Conservation (phyloP, 2,888 invertebrate species). For the Drosophila yooni region DNA sequence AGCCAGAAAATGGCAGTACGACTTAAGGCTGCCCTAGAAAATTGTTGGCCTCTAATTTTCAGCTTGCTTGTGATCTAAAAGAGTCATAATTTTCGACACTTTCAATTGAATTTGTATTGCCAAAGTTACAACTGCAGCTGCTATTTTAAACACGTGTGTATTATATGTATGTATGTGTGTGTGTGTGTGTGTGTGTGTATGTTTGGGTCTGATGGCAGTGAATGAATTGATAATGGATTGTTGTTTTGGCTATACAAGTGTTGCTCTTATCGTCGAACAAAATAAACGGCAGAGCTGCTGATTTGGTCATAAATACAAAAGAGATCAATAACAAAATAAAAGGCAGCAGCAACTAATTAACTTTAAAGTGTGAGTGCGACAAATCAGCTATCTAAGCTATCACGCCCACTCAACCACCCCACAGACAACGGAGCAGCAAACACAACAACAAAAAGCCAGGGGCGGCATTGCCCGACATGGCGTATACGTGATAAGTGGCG, state of each 20-base stretch:
- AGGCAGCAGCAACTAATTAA: constrained; percentile 26
- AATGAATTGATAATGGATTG: constrained; percentile 38
- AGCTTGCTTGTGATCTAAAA: not conserved
- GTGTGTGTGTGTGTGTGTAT: not conserved
- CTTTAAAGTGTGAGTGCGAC: constrained; percentile 10
- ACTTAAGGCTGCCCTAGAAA: constrained; percentile 14
- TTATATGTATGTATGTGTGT: not conserved
- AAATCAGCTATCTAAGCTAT: constrained; percentile 32
- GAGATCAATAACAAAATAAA: not conserved
- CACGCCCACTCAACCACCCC: constrained; percentile 21
- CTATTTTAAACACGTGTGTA: not conserved
- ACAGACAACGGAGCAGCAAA: constrained; percentile 13
- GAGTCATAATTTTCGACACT: not conserved
- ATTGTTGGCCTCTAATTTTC: not conserved
- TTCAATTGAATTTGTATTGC: not conserved
- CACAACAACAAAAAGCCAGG: constrained; percentile 21
- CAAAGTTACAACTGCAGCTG: not conserved
- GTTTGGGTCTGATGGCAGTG: not conserved
- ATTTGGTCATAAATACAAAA: constrained; percentile 11
- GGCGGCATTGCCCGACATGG: constrained; percentile 71
- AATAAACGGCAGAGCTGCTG: constrained; percentile 24
- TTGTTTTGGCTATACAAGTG: constrained; percentile 21
- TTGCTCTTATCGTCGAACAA: constrained; percentile 24
- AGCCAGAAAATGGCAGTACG: constrained; percentile 3
- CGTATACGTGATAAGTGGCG: constrained; percentile 81